Evolutionary conservation across 2,888 invertebrate genomes (phyloP).

Genomic region (Cylindroiulus punctatus): DNA sequence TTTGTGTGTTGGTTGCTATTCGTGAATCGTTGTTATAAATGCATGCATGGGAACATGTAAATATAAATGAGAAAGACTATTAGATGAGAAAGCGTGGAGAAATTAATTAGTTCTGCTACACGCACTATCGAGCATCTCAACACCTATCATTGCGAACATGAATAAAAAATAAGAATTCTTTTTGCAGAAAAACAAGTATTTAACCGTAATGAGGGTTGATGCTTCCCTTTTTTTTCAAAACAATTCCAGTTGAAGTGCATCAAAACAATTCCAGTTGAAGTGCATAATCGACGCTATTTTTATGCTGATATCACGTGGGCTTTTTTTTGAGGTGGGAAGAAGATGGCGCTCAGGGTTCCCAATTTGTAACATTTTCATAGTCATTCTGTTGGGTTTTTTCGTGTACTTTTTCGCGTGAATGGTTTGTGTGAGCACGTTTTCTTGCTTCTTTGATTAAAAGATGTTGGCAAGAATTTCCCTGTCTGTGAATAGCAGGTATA

Average conservation of each 20-base stretch:
- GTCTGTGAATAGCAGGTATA: constrained; percentile 3
- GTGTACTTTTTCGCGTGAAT: background rate
- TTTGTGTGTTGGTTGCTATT: background rate
- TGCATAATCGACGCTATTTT: constrained; percentile 3
- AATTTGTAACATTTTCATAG: background rate
- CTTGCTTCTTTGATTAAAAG: background rate
- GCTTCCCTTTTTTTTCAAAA: background rate
- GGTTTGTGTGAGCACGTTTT: background rate
- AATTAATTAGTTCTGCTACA: constrained; percentile 23
- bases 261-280: background rate
- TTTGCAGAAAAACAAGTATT: background rate
- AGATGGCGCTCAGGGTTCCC: background rate
- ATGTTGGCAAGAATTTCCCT: constrained; percentile 6
- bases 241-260: no score
- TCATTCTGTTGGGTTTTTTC: constrained; percentile 1
- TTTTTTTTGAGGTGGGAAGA: background rate
- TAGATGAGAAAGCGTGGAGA: background rate
- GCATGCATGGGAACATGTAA: constrained; percentile 12
- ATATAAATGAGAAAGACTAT: constrained; percentile 28
- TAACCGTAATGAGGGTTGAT: background rate
- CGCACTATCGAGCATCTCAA: constrained; percentile 11
- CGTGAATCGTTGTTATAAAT: background rate
- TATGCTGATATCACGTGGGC: background rate
- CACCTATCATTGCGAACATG: constrained; percentile 37
- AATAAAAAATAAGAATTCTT: constrained; percentile 16